Conservation (phyloP, 1,140 invertebrate genomes). For the Lepidotrigona ventralis region DNA sequence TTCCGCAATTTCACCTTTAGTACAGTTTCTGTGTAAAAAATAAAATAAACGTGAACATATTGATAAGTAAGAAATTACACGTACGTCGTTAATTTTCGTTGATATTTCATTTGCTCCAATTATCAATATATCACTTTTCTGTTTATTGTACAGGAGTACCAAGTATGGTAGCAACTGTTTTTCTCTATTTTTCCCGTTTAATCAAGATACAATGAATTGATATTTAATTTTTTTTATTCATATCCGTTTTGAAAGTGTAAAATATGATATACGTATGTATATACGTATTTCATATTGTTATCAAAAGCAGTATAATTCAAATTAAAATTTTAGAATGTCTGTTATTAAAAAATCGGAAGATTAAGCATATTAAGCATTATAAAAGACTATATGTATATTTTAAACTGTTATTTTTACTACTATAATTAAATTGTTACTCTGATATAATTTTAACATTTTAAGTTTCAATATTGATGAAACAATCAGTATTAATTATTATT, state of each 20-base stretch:
- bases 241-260: not conserved
- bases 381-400: not conserved
- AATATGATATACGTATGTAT: not conserved
- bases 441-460: not conserved
- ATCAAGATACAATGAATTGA: not conserved
- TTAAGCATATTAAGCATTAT: not conserved
- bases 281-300: not conserved
- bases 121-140: slow-evolving; percentile 10
- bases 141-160: slow-evolving; percentile 15
- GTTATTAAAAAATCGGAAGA: not conserved
- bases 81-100: not conserved
- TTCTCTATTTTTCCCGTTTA: not conserved
- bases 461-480: not conserved
- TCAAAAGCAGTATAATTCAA: not conserved
- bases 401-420: not conserved
- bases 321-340: not conserved
- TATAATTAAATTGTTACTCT: not conserved
- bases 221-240: not conserved
- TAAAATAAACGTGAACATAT: not conserved
- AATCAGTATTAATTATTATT: not conserved
- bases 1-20: slow-evolving; percentile 22
- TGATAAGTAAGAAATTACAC: not conserved
- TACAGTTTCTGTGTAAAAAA: slow-evolving; percentile 29
- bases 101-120: not conserved
- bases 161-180: slow-evolving; percentile 39